Base-by-base conservation (phyloP, 2,888 invertebrate genomes). In the Bhutanitis thaidina region DNA sequence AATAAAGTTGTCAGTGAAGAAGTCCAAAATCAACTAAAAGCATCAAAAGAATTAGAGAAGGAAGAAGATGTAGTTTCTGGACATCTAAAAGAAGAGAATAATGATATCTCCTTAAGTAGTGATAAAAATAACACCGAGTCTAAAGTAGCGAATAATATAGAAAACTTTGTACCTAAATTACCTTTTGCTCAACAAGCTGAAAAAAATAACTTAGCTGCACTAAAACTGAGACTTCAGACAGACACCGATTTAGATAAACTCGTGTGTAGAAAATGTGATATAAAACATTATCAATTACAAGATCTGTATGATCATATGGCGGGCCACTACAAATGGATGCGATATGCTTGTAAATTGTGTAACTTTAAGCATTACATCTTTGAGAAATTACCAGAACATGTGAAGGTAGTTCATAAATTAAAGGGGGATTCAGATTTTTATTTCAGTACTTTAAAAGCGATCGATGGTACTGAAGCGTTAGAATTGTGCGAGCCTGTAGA, bases 261-360 rank as follows among this genome's bases (percentile, higher is more conserved):
- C 0, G 65, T 74, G 7, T 93, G 93, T 66, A 83, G 90, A 57
- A 82, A 86, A 44, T 93, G 93, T 64, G 81, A 89, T 35, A 67
- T 66, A 10, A 86, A 77, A 57, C 91, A 90, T 63, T 68, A 77
- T 1, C 85, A 89, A 25, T 67, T 90, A 12, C 80, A 85, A 43
- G 90, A 91, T 58, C 69, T 94, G 5, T 82, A 92, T 16, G 76
- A 80, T 40, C 94, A 94, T 62, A 91, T 93, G 78, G 92, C 93
- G 0, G 64, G 64, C 3, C 94, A 95, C 69, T 91, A 93, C 53
- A 92, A 93, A 53, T 94, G 94, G 93, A 91, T 93, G 64, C 91
- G 94, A 25, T 96, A 93, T 69, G 93, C 93, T 49, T 96, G 96
- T 69, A 93, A 92, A 64, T 76, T 93, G 13, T 96, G 96, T 74